Percentiles rank a stretch among this genome's conserved stretches.
Conservation (phyloP, 2,797 vertebrate genomes). For the Lutjanus campechanus region DNA sequence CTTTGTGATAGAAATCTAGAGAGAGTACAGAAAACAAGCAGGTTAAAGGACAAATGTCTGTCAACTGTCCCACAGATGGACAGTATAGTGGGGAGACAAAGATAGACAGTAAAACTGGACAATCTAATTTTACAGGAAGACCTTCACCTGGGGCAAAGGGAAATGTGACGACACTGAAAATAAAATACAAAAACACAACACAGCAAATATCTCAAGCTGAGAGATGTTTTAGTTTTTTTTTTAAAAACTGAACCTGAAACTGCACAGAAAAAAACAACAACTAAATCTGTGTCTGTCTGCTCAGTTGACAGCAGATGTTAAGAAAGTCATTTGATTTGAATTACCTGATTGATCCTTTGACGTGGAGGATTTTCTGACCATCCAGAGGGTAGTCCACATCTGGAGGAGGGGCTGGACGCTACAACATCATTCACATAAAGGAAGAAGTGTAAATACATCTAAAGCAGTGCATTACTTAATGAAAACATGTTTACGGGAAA, state of each 20-base stretch:
- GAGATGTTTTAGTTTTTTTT: background rate
- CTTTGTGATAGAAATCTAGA: background rate
- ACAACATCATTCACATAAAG: constrained; percentile 41
- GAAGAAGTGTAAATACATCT: background rate
- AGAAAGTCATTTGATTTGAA: background rate
- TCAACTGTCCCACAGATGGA: background rate
- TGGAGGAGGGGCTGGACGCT: constrained; percentile 93
- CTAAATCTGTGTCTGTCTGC: background rate
- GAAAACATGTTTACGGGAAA: background rate
- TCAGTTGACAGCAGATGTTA: background rate
- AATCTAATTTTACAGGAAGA: background rate
- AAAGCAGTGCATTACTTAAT: background rate
- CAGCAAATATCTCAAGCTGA: background rate
- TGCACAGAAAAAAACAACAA: background rate
- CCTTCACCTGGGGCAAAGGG: no score
- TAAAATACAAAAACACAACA: background rate
- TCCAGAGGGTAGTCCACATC: constrained; percentile 97
- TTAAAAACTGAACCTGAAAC: no score
- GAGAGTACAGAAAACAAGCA: background rate
- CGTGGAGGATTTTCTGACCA: constrained; percentile 96
- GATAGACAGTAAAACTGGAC: background rate
- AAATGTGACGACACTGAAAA: background rate
- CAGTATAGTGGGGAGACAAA: background rate
- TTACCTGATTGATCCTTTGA: constrained; percentile 95
- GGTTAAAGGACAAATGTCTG: background rate